Conservation (phyloP, 2,797 vertebrate species). For the Bucorvus abyssinicus region DNA sequence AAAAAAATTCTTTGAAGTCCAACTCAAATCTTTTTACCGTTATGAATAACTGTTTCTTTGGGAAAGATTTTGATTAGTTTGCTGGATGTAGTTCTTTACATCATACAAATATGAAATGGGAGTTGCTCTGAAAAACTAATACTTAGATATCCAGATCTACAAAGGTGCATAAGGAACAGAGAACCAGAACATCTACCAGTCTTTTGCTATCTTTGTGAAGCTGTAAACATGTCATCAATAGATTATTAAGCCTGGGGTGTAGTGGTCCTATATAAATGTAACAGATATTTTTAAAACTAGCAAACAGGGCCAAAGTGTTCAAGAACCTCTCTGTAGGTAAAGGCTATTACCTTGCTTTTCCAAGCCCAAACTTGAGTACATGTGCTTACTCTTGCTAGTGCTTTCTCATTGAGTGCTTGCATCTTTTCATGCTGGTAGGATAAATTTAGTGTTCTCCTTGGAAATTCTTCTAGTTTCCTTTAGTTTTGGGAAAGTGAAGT, state of each 20-base stretch:
- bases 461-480: slow-evolving; percentile 10
- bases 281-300: neutral
- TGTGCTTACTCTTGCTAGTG: neutral
- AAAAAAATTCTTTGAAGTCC: neutral
- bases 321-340: neutral
- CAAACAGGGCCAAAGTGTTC: neutral
- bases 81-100: neutral
- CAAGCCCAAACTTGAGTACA: neutral
- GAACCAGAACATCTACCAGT: neutral
- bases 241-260: neutral
- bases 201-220: neutral
- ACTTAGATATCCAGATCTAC: neutral
- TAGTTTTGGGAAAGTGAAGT: neutral
- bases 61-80: neutral
- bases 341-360: neutral
- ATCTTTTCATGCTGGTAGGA: neutral
- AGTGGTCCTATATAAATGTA: neutral
- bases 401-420: neutral
- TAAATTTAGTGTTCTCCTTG: neutral
- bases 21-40: neutral
- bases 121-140: neutral
- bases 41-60: neutral
- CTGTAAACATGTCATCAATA: neutral
- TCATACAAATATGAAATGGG: neutral
- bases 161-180: neutral